phyloP scores from a whole-genome alignment of 1,140 invertebrate species.

The Luehdorfia chinensis region DNA sequence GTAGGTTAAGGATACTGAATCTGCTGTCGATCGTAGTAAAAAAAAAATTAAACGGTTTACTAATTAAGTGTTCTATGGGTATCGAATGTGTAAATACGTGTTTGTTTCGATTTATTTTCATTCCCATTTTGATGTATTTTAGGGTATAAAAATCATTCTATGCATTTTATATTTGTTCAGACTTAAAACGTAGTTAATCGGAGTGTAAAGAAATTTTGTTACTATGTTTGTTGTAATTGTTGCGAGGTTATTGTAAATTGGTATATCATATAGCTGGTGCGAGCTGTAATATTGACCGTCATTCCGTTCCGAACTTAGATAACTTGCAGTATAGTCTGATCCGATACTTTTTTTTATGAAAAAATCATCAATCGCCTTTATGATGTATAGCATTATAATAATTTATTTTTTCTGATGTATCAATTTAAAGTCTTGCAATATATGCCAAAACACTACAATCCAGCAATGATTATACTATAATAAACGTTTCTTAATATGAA shows the following conservation, averaged over 20 bases:
- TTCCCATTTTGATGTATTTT: slow-evolving; percentile 72
- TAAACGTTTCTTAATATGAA: slow-evolving; percentile 69
- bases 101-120: slow-evolving; percentile 57
- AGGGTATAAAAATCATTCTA: slow-evolving; percentile 55
- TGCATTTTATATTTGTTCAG: slow-evolving; percentile 68
- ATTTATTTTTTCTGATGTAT: slow-evolving; percentile 8
- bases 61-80: slow-evolving; percentile 57
- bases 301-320: slow-evolving; percentile 5
- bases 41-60: slow-evolving; percentile 27
- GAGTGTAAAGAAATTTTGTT: slow-evolving; percentile 60
- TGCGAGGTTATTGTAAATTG: slow-evolving; percentile 46
- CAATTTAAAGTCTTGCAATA: slow-evolving; percentile 70
- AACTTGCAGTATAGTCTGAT: slow-evolving; percentile 11
- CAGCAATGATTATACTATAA: slow-evolving; percentile 67
- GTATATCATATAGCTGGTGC: slow-evolving; percentile 29
- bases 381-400: slow-evolving; percentile 12
- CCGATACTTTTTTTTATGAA: slow-evolving; percentile 5
- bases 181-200: slow-evolving; percentile 49
- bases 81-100: slow-evolving; percentile 60
- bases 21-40: slow-evolving; percentile 37
- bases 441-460: slow-evolving; percentile 69
- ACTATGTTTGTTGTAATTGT: slow-evolving; percentile 56
- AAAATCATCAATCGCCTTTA: slow-evolving; percentile 1
- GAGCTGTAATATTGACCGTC: not conserved
- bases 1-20: slow-evolving; percentile 47